phyloP scores from a whole-genome alignment of 2,113 vertebrate genomes.

The Mesembrinibis cayennensis region DNA sequence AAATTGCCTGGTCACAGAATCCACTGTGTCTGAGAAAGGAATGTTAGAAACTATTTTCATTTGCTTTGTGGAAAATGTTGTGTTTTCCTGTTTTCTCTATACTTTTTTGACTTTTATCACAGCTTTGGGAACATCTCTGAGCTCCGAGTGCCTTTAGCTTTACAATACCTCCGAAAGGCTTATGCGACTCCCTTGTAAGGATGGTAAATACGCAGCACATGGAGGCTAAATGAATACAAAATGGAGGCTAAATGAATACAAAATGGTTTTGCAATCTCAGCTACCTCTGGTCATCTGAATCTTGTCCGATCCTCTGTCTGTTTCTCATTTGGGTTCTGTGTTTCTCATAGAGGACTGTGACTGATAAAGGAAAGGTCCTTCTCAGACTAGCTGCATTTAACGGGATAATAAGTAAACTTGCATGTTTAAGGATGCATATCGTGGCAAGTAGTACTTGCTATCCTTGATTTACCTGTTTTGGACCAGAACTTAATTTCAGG shows the following conservation, averaged over 20 bases:
- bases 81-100: neutral
- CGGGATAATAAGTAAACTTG: neutral
- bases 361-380: neutral
- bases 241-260: neutral
- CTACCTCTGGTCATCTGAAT: neutral
- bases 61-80: neutral
- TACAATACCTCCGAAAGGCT: neutral
- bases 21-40: neutral
- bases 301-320: neutral
- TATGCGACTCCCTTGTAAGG: neutral
- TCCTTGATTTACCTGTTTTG: neutral
- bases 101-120: neutral
- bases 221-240: neutral
- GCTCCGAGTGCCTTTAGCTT: neutral
- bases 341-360: neutral
- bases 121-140: neutral
- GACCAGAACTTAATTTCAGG: neutral
- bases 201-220: neutral
- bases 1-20: neutral
- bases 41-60: neutral
- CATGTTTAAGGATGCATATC: neutral
- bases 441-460: neutral
- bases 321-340: neutral
- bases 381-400: neutral
- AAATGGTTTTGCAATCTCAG: neutral